Evolutionary conservation across 2,113 vertebrate species (phyloP), one percentile per base, ranked within the genome.

Genomic region (Ictalurus punctatus): DNA sequence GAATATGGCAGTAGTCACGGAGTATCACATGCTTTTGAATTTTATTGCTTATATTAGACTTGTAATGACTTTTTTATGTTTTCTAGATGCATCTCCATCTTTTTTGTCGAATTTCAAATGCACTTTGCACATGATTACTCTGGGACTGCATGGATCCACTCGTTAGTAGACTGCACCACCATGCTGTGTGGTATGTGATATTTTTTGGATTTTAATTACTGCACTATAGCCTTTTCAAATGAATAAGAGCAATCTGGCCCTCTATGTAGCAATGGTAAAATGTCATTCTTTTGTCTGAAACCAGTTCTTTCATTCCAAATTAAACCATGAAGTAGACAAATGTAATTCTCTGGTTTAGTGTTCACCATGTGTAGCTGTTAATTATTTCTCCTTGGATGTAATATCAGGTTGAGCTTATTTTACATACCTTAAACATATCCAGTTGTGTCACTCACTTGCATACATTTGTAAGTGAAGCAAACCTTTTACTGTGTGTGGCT

Each of bases 71-170:
- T 65, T 69, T 84, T 58, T 58, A 4, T 88, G 52, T 89, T 58
- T 90, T 91, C 37, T 95, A 99, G 98, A 93, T 99, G 98, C 91
- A 96, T 99, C 90, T 98, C 98, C 52, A 96, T 99, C 92, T 99
- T 99, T 94, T 99, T 99, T 92, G 96, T 98, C 92, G 98, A 99
- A 94, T 98, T 99, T 92, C 98, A 99, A 95, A 93, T 94, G 56
- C 96, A 98, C 86, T 99, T 99, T 91, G 95, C 93, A 86, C 96
- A 96, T 54, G 98, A 99, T 92, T 99, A 98, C 87, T 94, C 98
- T 67, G 95, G 96, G 83, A 99, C 97, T 0, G 97, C 98, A 19
- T 99, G 98, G 98, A 98, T 98, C 93, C 98, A 99, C 95, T 98
- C 98, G 90, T 96, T 99, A 93, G 95, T 96, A 0, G 98, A 99